A percentile compares a stretch with the other conserved stretches of the same genome.
Evolutionary conservation across 2,113 vertebrate species (phyloP).

Genomic region (Hystrix cristata): DNA sequence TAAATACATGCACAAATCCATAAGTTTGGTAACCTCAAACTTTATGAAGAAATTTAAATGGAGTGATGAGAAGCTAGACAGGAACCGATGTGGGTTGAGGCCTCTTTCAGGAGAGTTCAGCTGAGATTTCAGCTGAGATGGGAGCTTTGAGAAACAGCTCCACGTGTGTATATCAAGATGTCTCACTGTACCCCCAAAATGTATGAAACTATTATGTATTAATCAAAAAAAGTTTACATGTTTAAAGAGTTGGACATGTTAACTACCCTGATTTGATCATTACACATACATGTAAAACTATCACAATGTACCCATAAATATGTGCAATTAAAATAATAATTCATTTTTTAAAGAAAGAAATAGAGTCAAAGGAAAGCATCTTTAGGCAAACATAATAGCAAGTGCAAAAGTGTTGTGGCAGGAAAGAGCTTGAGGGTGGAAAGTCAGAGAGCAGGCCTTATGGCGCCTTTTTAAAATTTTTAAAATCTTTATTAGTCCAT

Average conservation of each 20-base stretch:
- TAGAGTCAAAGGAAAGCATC: neutral
- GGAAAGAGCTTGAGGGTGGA: neutral
- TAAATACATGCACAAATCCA: neutral
- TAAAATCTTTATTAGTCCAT: neutral
- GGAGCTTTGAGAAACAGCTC: neutral
- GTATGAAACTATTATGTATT: neutral
- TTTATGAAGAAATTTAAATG: slow-evolving; percentile 38
- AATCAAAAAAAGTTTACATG: neutral
- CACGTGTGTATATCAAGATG: neutral
- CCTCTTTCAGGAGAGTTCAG: neutral
- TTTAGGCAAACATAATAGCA: neutral
- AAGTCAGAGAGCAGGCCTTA: neutral
- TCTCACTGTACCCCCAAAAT: neutral
- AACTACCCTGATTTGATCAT: neutral
- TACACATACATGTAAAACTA: neutral
- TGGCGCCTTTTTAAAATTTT: neutral
- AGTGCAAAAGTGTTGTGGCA: neutral
- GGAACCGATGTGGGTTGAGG: neutral
- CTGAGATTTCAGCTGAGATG: neutral
- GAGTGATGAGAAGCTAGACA: neutral
- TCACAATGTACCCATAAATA: neutral
- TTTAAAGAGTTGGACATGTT: neutral
- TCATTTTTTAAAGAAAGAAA: slow-evolving; percentile 15
- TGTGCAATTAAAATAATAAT: neutral
- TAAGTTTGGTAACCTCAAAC: slow-evolving; percentile 35